Conservation (phyloP, 2,113 vertebrate species). For the Nycticorax nycticorax region DNA sequence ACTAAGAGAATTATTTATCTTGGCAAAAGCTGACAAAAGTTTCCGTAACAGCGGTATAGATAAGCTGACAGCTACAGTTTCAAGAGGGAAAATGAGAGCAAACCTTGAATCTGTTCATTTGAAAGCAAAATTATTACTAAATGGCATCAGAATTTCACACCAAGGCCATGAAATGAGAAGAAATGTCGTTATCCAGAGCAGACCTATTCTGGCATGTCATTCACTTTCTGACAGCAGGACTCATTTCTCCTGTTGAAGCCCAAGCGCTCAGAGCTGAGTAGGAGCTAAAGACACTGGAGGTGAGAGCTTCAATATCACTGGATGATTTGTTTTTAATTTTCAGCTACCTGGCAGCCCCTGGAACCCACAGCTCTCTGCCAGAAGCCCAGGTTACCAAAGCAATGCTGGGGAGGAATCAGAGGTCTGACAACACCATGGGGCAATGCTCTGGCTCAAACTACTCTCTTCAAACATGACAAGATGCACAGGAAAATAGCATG, state of each 20-base stretch:
- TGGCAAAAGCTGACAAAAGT: neutral
- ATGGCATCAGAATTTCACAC: neutral
- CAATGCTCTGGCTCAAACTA: neutral
- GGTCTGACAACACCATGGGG: rapidly evolving
- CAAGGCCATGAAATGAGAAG: neutral
- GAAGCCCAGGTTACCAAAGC: neutral
- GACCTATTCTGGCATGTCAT: neutral
- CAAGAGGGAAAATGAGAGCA: neutral
- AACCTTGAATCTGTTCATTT: neutral
- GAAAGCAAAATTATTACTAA: neutral
- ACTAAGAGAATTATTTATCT: neutral
- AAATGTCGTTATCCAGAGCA: neutral
- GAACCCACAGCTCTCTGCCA: neutral
- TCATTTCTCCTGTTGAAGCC: neutral
- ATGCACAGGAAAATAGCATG: neutral
- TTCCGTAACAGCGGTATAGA: neutral
- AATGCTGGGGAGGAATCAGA: neutral
- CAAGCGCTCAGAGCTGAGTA: neutral
- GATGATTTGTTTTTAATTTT: neutral
- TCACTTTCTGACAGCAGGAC: neutral
- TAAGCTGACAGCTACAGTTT: neutral
- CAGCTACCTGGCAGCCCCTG: neutral
- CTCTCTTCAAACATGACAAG: neutral
- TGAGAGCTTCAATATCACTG: neutral
- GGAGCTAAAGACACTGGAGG: neutral